Base-by-base conservation (phyloP, 2,888 invertebrate genomes). In the Stratiomys singularior region DNA sequence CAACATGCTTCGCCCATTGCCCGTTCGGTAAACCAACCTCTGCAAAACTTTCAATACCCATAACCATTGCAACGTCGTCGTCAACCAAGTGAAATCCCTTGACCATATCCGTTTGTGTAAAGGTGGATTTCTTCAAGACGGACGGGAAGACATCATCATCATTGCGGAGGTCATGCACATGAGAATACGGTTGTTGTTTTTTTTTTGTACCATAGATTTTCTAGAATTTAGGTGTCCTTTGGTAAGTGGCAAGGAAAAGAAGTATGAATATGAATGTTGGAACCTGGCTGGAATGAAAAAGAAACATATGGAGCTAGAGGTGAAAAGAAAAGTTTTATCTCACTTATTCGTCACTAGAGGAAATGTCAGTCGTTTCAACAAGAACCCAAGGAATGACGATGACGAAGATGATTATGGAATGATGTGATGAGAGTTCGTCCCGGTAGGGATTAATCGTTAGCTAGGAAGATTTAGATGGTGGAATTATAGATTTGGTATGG, bases 81-180 rank as follows among this genome's bases (percentile, higher is more conserved):
- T 37, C 37, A 37, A 37, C 37, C 37, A 37, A 37, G 37, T 37
- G 37, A 69, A 69, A 46, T 69, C 69, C 69, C 47, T 69, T 47
- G 69, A 69, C 69, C 69, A 69, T 69, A 69, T 69, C 47, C 27
- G 46, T 69, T 44, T 46, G 25, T 27, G 44, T 25, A 11, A 37
- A 21, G 69, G 47, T 69, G 69, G 25, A 69, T 69, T 69, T 27
- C 27, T 23, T 18, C 18, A 23, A 69, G 30, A 30, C n/a, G 30
- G 37, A n/a, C 66, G 30, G 21, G 27, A 37, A 37, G 37, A 37
- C 5, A 27, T 18, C 25, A 69, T 69, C 46, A 47, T 69, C 47
- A 46, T 69, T 46, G 69, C 47, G 46, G 69, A 47, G 69, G 69
- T 69, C 25, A 69, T 69, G 69, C 23, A 69, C 46, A 46, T 69